Evolutionary conservation across 2,888 invertebrate genomes (phyloP), one percentile per base, ranked within the genome.

Genomic region (Unio pictorum): DNA sequence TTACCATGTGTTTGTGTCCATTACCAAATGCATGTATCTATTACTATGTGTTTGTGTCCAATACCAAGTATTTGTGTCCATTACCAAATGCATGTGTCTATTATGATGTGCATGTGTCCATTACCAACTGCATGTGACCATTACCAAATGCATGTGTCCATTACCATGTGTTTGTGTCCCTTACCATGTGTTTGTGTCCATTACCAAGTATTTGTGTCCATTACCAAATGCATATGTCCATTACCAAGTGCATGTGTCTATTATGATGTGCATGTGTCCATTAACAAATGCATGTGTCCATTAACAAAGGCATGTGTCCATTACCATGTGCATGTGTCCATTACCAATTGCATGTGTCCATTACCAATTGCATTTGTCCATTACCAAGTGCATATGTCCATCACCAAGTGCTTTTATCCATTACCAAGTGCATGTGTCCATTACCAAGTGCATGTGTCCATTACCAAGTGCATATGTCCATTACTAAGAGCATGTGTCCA

Each of bases 261-360:
- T 28, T 28, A 28, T 23, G 23, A 23, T 23, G 91, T 98, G 97
- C 98, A 98, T 98, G 58, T 93, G 28, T 28, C 28, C 28, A 28
- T 28, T 28, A 28, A 2, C 28, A 28, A 28, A 28, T 28, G 28
- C 28, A 58, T 30, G 59, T 66, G 57, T 57, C 26, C 81, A 89
- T 91, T 92, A 96, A 96, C 91, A 98, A 91, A 91, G 98, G 97
- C 98, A 98, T 98, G 58, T 93, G 57, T 57, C 26, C 81, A 89
- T 91, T 92, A 96, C 96, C 91, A 98, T 91, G 91, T 98, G 97
- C 98, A 98, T 98, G 58, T 93, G 28, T 28, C 28, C 28, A 28
- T 28, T 28, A 28, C 28, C 28, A 28, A 28, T 3, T 2, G 4
- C 28, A 58, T 30, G 34, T 66, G 57, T 57, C 26, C 81, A 89